Evolutionary conservation across 2,797 vertebrate species (phyloP), one percentile per base, ranked within the genome.

Genomic region (Scolopax bukidnonensis): DNA sequence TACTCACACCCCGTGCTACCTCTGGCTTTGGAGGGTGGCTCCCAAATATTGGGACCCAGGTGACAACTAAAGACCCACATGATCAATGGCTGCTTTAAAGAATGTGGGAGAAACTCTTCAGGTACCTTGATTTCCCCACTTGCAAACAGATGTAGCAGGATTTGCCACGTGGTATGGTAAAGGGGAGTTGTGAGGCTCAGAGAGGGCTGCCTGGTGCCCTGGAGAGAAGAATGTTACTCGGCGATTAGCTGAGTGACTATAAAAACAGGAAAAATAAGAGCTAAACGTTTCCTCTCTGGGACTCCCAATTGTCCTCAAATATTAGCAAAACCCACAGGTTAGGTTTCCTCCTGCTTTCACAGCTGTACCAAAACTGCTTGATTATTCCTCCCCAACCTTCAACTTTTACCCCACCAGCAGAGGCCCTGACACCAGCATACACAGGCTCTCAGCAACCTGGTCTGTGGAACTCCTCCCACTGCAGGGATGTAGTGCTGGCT

Each of bases 181-280:
- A 77, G 43, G 63, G 54, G 68, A 87, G 9, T 8, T 77, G 63
- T 45, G 51, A 59, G 56, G 48, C 54, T 90, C 7, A 0, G 48
- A 70, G 48, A 73, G 50, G 57, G 65, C 63, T 91, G 80, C 40
- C 32, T 48, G 16, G 57, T 53, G 28, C 80, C 41, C 73, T 56
- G 43, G 47, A 90, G 88, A 68, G 80, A 86, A 86, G 69, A 89
- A 82, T 36, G 75, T 61, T 36, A 74, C 67, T 74, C 56, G 12
- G 77, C 3, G 23, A 95, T 93, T 83, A 93, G 88, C 68, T 45
- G 78, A 87, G 81, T 45, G 41, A 84, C 68, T 83, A 63, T 89
- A 70, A 94, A 96, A 82, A 6, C 93, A 96, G 93, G 89, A 96
- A 96, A 97, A 97, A 94, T 89, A 82, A 83, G 84, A 88, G 40